Percentiles rank a stretch among this genome's conserved stretches.
Conservation (phyloP, 2,888 invertebrate species). For the Lamproptera curius region DNA sequence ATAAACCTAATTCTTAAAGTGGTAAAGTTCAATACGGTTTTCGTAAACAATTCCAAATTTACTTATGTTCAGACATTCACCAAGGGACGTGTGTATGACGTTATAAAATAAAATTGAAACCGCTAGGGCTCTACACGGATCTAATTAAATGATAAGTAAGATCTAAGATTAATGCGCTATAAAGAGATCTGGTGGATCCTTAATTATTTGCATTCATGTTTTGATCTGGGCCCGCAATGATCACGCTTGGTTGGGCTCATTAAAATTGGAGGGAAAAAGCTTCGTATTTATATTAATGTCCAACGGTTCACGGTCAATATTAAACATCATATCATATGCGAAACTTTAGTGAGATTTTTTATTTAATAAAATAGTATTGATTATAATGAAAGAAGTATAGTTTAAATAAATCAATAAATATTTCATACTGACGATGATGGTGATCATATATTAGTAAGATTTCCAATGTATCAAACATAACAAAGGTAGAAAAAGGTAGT, state of each 20-base stretch:
- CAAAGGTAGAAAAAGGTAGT: too few relatives aligned
- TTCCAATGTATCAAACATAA: too few relatives aligned
- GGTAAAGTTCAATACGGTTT: constrained; percentile 8
- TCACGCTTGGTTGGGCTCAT: constrained; percentile 18
- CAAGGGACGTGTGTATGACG: constrained; percentile 75
- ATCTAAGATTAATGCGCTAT: constrained; percentile 72
- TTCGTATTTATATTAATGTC: too few relatives aligned
- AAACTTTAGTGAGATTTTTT: too few relatives aligned
- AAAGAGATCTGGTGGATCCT: constrained; percentile 53
- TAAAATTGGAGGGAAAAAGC: too few relatives aligned
- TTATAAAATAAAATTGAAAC: constrained; percentile 77
- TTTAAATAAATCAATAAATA: too few relatives aligned
- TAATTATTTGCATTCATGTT: constrained; percentile 41
- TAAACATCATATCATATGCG: too few relatives aligned
- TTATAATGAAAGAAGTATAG: too few relatives aligned
- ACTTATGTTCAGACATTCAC: constrained; percentile 48
- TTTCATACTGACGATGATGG: too few relatives aligned
- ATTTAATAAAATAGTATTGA: too few relatives aligned
- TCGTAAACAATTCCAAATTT: constrained; percentile 18
- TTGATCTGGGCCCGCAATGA: constrained; percentile 33
- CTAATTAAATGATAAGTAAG: constrained; percentile 76
- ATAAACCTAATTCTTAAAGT: neutral
- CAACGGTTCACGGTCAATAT: too few relatives aligned
- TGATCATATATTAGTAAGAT: too few relatives aligned
- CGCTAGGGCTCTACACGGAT: constrained; percentile 67